Percentiles rank a stretch among this genome's conserved stretches.
These are phyloP conservation scores for Lordiphosa andalusiaca DNA, from an alignment of 2,888 invertebrate species.

Conservation along the genomic window DNA sequence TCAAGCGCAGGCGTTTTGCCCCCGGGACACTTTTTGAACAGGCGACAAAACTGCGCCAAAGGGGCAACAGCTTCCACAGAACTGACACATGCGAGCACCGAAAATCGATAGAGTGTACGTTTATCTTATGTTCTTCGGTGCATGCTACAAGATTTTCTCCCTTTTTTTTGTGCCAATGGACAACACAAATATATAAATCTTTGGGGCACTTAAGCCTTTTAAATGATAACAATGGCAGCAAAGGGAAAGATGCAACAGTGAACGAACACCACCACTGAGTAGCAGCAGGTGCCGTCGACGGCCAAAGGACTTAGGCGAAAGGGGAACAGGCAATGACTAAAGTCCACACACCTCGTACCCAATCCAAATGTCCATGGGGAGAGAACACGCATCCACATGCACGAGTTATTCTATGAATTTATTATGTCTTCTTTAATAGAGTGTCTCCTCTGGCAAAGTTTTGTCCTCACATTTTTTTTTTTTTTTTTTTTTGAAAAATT, in stretches of 20 bases:
- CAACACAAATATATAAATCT: conserved; percentile 72
- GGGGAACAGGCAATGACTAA: background rate
- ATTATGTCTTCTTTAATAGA: conserved; percentile 29
- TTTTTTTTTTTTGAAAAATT: background rate
- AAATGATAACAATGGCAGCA: conserved; percentile 64
- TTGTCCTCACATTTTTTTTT: conserved; percentile 3
- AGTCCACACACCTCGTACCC: conserved; percentile 7
- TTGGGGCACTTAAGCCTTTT: conserved; percentile 68
- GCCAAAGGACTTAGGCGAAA: conserved; percentile 18
- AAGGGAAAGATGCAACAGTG: conserved; percentile 26
- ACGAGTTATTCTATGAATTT: conserved; percentile 34
- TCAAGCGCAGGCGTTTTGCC: conserved; percentile 45
- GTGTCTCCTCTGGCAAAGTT: conserved; percentile 23
- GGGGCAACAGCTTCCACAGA: conserved; percentile 47
- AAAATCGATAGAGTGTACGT: conserved; percentile 72
- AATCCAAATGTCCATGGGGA: background rate
- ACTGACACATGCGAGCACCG: conserved; percentile 33
- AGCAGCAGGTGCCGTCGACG: conserved; percentile 50
- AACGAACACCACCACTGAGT: conserved; percentile 26
- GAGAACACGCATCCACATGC: background rate
- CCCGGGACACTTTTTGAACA: conserved; percentile 37
- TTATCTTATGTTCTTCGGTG: conserved; percentile 44
- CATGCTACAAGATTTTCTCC: conserved; percentile 37
- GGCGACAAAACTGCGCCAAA: conserved; percentile 39
- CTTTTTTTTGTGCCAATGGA: conserved; percentile 42